phyloP scores from a whole-genome alignment of 2,888 invertebrate species.

The Idaea biselata region DNA sequence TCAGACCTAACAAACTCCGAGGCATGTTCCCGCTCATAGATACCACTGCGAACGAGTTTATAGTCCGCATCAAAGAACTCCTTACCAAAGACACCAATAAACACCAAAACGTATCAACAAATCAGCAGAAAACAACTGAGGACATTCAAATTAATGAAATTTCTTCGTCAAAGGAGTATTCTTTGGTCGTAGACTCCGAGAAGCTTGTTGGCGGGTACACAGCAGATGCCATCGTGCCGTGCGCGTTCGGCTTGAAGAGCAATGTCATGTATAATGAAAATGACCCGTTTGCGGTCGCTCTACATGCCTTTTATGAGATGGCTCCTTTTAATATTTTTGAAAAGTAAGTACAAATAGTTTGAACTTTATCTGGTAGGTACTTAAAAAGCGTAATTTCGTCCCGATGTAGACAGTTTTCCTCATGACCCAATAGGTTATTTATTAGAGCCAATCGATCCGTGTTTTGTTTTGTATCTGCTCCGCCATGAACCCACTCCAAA shows the following conservation, averaged over 20 bases:
- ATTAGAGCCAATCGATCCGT: no score
- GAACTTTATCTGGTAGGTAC: neutral
- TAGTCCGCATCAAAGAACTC: slow-evolving; percentile 45
- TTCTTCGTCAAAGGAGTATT: slow-evolving; percentile 9
- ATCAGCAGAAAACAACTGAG: neutral
- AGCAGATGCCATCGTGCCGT: slow-evolving; percentile 73
- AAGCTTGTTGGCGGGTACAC: slow-evolving; percentile 70
- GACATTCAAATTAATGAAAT: neutral
- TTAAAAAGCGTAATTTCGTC: no score
- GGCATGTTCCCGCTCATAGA: slow-evolving; percentile 72
- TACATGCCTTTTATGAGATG: slow-evolving; percentile 72
- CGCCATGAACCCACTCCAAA: no score
- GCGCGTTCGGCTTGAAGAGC: slow-evolving; percentile 71
- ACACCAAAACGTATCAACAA: slow-evolving; percentile 11
- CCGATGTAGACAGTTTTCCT: no score
- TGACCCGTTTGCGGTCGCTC: slow-evolving; percentile 69
- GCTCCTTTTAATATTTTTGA: slow-evolving; percentile 65
- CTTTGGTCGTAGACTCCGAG: slow-evolving; percentile 55
- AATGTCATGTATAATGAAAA: slow-evolving; percentile 65
- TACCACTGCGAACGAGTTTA: slow-evolving; percentile 63
- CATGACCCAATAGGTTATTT: no score
- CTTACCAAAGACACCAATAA: slow-evolving; percentile 23
- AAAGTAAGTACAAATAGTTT: slow-evolving; percentile 64
- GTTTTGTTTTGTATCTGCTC: no score
- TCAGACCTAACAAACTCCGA: slow-evolving; percentile 69